These are phyloP conservation scores for Eretmocerus hayati DNA, from an alignment of 2,888 invertebrate species.

Conservation along the genomic window DNA sequence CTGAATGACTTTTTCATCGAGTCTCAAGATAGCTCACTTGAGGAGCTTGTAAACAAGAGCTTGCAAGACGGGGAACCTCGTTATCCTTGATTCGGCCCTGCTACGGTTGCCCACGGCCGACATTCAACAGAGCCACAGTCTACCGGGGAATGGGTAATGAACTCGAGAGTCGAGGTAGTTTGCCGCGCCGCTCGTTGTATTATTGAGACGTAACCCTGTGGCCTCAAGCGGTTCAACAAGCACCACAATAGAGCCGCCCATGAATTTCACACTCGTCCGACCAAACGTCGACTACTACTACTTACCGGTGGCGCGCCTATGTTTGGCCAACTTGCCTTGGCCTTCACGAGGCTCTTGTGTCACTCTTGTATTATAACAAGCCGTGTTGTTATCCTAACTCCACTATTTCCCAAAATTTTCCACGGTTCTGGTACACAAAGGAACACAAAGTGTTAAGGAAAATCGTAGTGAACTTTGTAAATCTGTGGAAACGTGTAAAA, in stretches of 20 bases:
- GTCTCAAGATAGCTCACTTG: no score
- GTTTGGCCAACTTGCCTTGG: no score
- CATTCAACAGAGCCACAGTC: conserved; percentile 1
- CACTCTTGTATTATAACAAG: no score
- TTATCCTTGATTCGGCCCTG: conserved; percentile 35
- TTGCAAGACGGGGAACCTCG: conserved; percentile 30
- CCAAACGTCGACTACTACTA: conserved; percentile 3
- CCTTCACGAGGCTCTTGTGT: no score
- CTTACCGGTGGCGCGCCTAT: neutral
- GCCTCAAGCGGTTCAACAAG: conserved; percentile 8
- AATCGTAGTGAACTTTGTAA: no score
- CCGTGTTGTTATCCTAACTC: no score
- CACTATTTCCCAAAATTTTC: no score
- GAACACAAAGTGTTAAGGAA: no score
- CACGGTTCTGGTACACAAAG: no score
- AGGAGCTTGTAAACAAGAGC: neutral
- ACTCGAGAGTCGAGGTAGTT: conserved; percentile 31
- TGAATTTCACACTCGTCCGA: conserved; percentile 15
- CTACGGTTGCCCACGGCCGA: neutral
- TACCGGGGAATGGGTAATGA: conserved; percentile 42
- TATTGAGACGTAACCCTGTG: conserved; percentile 38
- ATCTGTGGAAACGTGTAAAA: no score
- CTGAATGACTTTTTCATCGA: neutral
- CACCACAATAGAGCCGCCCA: conserved; percentile 6
- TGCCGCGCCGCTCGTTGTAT: conserved; percentile 31